Evolutionary conservation across 2,888 invertebrate species (phyloP).

Genomic region (Drosophila pullipes): DNA sequence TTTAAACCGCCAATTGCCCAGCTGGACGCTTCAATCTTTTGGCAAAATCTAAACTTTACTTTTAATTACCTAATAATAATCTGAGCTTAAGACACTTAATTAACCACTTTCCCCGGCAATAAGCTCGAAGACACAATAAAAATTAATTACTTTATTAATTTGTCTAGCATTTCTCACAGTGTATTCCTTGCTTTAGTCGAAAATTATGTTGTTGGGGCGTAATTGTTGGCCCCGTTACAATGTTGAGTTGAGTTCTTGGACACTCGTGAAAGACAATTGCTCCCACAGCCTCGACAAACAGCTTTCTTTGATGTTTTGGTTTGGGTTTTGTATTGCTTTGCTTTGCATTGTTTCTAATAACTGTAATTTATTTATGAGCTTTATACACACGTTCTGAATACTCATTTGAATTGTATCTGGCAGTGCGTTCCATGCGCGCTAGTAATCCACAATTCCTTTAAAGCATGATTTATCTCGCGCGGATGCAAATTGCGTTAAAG

Average conservation of each 20-base stretch:
- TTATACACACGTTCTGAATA: slow-evolving; percentile 61
- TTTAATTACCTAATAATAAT: slow-evolving; percentile 58
- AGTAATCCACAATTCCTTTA: slow-evolving; percentile 27
- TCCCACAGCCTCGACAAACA: slow-evolving; percentile 67
- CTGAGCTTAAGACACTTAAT: slow-evolving; percentile 40
- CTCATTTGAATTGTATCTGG: slow-evolving; percentile 23
- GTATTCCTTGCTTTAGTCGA: slow-evolving; percentile 38
- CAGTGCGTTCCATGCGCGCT: slow-evolving; percentile 36
- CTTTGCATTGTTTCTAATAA: slow-evolving; percentile 45
- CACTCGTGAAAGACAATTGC: slow-evolving; percentile 72
- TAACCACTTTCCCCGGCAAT: slow-evolving; percentile 58
- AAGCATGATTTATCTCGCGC: slow-evolving; percentile 15
- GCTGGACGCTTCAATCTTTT: slow-evolving; percentile 10
- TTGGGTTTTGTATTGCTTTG: slow-evolving; percentile 25
- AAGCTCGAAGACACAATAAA: slow-evolving; percentile 21
- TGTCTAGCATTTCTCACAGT: slow-evolving; percentile 55
- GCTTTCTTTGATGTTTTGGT: slow-evolving; percentile 66
- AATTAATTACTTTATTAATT: slow-evolving; percentile 71
- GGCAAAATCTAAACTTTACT: slow-evolving; percentile 20
- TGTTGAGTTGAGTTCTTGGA: slow-evolving; percentile 57
- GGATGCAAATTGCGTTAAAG: slow-evolving; percentile 43
- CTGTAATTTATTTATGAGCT: slow-evolving; percentile 68
- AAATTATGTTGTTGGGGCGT: slow-evolving; percentile 73
- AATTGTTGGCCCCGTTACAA: slow-evolving; percentile 74
- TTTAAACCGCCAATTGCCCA: neutral